Base-by-base conservation (phyloP, 2,113 vertebrate species). In the Tupaia tana region DNA sequence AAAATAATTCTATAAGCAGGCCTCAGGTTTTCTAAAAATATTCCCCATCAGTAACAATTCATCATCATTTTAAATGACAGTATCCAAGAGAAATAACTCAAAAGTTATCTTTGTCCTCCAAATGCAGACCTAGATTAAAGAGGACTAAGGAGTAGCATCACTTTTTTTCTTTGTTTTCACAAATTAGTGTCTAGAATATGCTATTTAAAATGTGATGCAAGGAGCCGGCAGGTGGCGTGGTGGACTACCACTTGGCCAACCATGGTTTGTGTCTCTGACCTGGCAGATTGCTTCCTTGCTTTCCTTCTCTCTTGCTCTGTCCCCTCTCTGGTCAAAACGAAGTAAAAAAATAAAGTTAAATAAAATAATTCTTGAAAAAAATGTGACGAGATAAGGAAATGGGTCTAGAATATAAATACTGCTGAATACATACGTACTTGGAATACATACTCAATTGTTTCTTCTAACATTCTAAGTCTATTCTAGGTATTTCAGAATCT, bases 81-180 rank as follows among this genome's bases (percentile, higher is more conserved):
- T 34, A 73, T 70, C 27, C 22, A 83, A 79, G 3, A 10, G 0
- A 9, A 29, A 80, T 92, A 29, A 86, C 22, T 87, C 66, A 90
- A 52, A 86, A 86, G 22, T 84, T 75, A 66, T 59, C 79, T 92
- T 87, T 81, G 43, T 80, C 69, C 54, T 95, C 25, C 52, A 83
- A 80, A 11, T 25, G 20, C 43, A 87, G 90, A 24, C n/a, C 16
- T 80, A 15, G 16, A 29, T 52, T 13, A 8, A 85, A 81, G 34
- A 84, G 7, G 20, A 70, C 3, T 66, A 7, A 93, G 22, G 7
- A 74, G 6, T 2, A 63, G 63, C 11, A 80, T 61, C 2, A 84
- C 22, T 18, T 81, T 88, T 85, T 90, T 85, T n/a, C 54, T 91
- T 85, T 4, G 29, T 75, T 93, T 88, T 77, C 27, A 84, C 29